phyloP scores from a whole-genome alignment of 2,113 vertebrate genomes.

The Lontra canadensis region DNA sequence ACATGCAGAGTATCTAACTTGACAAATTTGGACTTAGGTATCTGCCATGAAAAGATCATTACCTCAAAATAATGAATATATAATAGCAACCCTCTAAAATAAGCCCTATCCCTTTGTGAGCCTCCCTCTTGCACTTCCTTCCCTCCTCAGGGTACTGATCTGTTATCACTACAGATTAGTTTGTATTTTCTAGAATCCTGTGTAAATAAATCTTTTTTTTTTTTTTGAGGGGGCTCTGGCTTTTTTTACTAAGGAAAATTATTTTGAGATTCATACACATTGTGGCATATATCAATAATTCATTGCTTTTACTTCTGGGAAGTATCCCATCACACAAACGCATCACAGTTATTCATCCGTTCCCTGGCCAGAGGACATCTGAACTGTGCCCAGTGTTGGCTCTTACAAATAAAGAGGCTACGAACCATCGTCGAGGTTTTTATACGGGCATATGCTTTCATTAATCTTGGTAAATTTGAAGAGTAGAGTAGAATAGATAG shows the following conservation, averaged over 20 bases:
- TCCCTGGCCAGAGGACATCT: background rate
- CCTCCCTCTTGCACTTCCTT: background rate
- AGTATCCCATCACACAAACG: background rate
- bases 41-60: background rate
- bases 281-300: background rate
- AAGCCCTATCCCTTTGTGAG: too few relatives aligned
- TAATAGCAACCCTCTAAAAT: background rate
- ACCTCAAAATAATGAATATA: background rate
- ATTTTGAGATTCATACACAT: background rate
- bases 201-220: background rate
- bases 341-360: background rate
- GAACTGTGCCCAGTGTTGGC: background rate
- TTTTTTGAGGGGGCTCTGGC: background rate
- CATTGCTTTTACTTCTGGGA: background rate
- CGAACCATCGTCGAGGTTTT: background rate
- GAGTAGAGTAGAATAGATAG: background rate
- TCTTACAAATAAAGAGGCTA: background rate
- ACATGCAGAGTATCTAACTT: background rate
- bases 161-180: background rate
- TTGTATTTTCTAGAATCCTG: background rate
- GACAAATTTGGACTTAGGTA: background rate
- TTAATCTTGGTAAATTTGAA: background rate
- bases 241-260: background rate
- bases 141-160: background rate
- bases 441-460: background rate